Percentiles rank a stretch among this genome's conserved stretches.
Evolutionary conservation across 2,797 vertebrate species (phyloP).

Genomic region (Telmatherina bonti): DNA sequence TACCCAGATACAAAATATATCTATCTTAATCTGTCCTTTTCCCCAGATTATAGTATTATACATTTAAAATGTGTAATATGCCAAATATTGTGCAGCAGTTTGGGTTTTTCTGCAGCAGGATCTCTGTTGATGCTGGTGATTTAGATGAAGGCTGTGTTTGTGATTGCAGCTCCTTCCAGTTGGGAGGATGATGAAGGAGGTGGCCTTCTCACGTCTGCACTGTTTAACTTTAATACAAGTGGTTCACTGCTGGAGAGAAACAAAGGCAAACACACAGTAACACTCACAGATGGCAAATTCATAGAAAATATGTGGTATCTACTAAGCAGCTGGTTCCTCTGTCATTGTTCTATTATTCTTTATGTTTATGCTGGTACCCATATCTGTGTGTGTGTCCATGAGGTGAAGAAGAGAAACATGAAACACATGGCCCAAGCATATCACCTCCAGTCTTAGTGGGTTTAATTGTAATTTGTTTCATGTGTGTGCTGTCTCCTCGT

Average conservation of each 20-base stretch:
- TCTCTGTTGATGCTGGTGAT: conserved; percentile 51
- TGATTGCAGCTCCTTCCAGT: conserved; percentile 27
- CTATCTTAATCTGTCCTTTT: background rate
- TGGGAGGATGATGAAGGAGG: conserved; percentile 62
- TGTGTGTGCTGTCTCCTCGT: background rate
- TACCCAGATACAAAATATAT: no score
- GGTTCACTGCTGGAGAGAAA: conserved; percentile 40
- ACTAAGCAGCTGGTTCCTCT: background rate
- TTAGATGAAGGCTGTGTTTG: conserved; percentile 57
- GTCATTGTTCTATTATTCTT: background rate
- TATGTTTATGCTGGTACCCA: background rate
- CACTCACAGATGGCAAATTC: conserved; percentile 28
- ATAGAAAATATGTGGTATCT: conserved; percentile 1
- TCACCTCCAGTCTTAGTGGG: conserved; percentile 1
- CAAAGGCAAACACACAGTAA: conserved; percentile 21
- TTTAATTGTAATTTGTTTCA: background rate
- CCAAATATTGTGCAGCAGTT: background rate
- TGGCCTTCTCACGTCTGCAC: conserved; percentile 52
- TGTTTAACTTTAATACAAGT: conserved; percentile 70
- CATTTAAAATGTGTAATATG: background rate
- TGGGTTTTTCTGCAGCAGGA: conserved; percentile 7
- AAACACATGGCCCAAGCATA: background rate
- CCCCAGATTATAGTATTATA: background rate
- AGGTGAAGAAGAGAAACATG: conserved; percentile 2
- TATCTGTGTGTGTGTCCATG: background rate